Evolutionary conservation across 2,113 vertebrate genomes (phyloP).

Genomic region (Ceratotherium simum): DNA sequence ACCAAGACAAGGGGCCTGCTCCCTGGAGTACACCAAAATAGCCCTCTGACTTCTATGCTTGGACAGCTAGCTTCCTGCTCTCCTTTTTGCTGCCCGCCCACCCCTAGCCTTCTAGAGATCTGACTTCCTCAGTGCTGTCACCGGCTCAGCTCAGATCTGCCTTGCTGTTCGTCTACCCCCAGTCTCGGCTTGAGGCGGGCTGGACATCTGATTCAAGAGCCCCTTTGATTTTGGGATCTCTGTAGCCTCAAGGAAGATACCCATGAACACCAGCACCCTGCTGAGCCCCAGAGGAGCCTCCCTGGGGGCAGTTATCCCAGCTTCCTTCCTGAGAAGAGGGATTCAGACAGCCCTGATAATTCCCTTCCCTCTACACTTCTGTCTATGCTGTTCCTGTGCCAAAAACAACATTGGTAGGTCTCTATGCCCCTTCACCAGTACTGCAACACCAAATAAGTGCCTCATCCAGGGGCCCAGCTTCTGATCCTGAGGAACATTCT

Average conservation of each 20-base stretch:
- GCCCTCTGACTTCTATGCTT: background rate
- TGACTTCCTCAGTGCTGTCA: background rate
- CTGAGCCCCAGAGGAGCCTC: background rate
- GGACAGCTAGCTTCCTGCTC: background rate
- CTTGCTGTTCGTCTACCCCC: background rate
- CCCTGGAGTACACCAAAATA: background rate
- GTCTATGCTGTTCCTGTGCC: background rate
- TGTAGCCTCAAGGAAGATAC: background rate
- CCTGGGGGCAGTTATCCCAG: background rate
- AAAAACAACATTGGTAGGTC: background rate
- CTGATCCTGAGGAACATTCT: background rate
- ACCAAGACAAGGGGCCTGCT: background rate
- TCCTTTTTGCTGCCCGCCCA: background rate
- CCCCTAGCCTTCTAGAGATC: background rate
- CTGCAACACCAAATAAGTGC: background rate
- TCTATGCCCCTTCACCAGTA: background rate
- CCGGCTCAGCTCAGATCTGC: background rate
- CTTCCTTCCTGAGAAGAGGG: background rate
- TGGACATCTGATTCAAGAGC: background rate
- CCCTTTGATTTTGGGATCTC: background rate
- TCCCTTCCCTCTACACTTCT: background rate
- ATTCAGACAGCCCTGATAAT: background rate
- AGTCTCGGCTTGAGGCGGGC: background rate
- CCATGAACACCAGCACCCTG: background rate
- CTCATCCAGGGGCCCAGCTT: background rate